These are phyloP conservation scores for Sigmodon hispidus DNA, from an alignment of 2,113 vertebrate genomes.

Conservation along the genomic window DNA sequence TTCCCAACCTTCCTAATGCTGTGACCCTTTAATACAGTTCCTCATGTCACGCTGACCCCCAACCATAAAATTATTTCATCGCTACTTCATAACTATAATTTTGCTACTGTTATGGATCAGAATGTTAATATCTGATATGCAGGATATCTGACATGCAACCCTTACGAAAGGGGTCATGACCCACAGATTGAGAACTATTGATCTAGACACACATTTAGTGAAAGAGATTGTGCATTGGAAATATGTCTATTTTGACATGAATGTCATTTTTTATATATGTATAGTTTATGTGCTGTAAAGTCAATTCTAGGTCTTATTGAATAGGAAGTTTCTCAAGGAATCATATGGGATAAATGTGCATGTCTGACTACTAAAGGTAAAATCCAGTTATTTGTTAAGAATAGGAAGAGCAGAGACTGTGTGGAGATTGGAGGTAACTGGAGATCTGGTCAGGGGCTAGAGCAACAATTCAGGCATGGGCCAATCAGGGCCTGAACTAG, in stretches of 20 bases:
- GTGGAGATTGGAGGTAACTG: background rate
- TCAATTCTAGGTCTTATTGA: background rate
- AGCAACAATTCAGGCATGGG: background rate
- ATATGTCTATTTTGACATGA: background rate
- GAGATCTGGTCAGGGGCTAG: background rate
- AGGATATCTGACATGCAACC: background rate
- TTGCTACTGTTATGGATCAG: background rate
- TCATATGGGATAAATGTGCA: background rate
- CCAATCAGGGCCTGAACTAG: background rate
- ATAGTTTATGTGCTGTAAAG: background rate
- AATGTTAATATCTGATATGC: background rate
- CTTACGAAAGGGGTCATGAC: background rate
- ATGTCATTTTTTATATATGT: background rate
- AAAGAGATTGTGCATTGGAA: background rate
- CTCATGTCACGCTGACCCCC: background rate
- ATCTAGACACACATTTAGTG: background rate
- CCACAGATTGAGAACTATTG: background rate
- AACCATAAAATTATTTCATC: background rate
- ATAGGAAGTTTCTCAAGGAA: background rate
- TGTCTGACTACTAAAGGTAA: background rate
- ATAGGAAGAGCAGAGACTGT: background rate
- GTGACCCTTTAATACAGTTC: background rate
- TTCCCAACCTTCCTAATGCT: background rate
- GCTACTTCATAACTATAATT: background rate
- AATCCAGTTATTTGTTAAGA: background rate